Percentiles rank a stretch among this genome's conserved stretches.
phyloP scores from a whole-genome alignment of 2,797 vertebrate genomes.

The Enteromius fasciolatus region DNA sequence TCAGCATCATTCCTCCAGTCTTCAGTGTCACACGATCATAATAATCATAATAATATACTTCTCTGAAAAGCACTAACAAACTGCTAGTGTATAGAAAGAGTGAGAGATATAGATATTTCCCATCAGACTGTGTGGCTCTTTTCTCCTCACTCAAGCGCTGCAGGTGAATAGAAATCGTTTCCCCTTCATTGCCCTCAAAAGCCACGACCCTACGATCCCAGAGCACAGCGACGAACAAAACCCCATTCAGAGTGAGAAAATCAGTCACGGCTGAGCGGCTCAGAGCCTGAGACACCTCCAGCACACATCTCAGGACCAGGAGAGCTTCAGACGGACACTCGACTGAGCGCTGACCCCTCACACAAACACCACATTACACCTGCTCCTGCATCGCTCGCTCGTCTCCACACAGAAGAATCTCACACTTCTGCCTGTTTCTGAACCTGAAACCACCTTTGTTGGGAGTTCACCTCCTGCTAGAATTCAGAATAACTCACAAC shows the following conservation, averaged over 20 bases:
- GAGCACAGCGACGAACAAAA: conserved; percentile 73
- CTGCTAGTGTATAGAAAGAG: background rate
- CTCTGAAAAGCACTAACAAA: background rate
- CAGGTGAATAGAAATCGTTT: conserved; percentile 85
- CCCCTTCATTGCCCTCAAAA: conserved; percentile 75
- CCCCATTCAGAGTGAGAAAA: conserved; percentile 79
- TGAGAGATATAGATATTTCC: conserved; percentile 30
- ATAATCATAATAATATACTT: background rate
- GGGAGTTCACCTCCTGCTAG: no score
- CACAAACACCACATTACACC: background rate
- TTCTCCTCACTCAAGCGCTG: conserved; percentile 73
- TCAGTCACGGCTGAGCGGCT: conserved; percentile 65
- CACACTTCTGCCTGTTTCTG: background rate
- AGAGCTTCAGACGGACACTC: background rate
- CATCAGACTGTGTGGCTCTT: conserved; percentile 59
- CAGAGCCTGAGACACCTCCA: background rate
- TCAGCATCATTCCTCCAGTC: background rate
- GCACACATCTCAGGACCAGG: background rate
- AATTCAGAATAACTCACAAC: no score
- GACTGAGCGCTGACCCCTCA: background rate
- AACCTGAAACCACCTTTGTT: no score
- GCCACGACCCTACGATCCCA: conserved; percentile 74
- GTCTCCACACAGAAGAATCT: background rate
- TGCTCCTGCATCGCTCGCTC: background rate
- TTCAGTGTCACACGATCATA: background rate